These are phyloP conservation scores for Mareca penelope DNA, from an alignment of 2,797 vertebrate genomes.

Conservation along the genomic window DNA sequence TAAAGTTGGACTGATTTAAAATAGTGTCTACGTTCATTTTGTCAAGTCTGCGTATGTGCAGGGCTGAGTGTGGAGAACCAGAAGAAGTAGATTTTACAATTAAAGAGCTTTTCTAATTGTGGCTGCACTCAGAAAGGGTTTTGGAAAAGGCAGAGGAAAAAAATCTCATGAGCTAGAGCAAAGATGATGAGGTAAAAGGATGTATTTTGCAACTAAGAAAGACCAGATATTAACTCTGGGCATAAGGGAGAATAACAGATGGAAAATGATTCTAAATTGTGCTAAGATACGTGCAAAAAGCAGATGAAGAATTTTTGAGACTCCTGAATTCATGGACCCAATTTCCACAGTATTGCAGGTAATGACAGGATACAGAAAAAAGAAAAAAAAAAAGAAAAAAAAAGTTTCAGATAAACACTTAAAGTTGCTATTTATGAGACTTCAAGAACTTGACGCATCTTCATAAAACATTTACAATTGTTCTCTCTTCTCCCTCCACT, in stretches of 20 bases:
- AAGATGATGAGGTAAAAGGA: neutral
- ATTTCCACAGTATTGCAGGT: neutral
- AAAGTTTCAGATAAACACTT: neutral
- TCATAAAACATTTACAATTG: slow-evolving; percentile 10
- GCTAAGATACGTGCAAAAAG: neutral
- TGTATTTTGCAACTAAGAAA: neutral
- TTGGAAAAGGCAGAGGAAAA: neutral
- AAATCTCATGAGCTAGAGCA: neutral
- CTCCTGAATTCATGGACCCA: neutral
- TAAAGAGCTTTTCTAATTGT: neutral
- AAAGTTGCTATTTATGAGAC: neutral
- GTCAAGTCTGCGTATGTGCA: too few relatives aligned
- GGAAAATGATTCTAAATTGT: neutral
- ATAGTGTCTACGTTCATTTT: too few relatives aligned
- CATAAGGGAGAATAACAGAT: neutral
- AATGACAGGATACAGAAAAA: neutral
- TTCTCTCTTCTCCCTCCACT: neutral
- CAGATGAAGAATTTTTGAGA: neutral
- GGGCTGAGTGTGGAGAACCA: neutral
- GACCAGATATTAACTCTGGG: neutral
- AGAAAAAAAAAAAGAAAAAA: neutral
- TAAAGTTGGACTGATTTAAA: too few relatives aligned
- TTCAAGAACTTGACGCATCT: neutral
- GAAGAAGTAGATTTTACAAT: neutral
- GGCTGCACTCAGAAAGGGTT: neutral